Evolutionary conservation across 2,888 invertebrate species (phyloP).

Genomic region (Agonum fuliginosum): DNA sequence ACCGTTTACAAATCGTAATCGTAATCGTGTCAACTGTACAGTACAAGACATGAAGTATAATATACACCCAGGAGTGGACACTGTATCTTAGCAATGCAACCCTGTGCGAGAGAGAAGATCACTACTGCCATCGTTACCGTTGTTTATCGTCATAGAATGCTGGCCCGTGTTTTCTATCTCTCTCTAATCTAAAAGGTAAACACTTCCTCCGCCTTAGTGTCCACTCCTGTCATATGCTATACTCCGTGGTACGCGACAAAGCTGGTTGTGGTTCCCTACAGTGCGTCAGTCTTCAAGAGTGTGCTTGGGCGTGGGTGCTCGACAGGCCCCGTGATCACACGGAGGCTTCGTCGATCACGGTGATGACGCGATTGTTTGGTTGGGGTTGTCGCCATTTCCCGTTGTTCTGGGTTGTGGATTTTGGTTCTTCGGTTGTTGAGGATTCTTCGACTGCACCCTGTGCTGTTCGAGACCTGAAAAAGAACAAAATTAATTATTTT

Average conservation of each 20-base stretch:
- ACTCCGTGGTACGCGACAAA: too few species aligned
- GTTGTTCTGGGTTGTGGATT: constrained; percentile 24
- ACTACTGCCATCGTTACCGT: too few species aligned
- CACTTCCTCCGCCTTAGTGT: too few species aligned
- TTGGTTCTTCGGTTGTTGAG: constrained; percentile 31
- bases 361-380: constrained; percentile 77
- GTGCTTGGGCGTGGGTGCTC: background rate
- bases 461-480: constrained; percentile 42
- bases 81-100: too few species aligned
- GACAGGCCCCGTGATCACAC: constrained; percentile 69
- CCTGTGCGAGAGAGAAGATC: too few species aligned
- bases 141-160: too few species aligned
- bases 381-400: constrained; percentile 55
- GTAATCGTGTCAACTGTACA: constrained; percentile 15
- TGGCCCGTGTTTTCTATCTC: too few species aligned
- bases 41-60: constrained; percentile 9
- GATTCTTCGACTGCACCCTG: constrained; percentile 47
- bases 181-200: too few species aligned
- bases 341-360: constrained; percentile 86
- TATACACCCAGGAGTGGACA: too few species aligned
- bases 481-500: background rate
- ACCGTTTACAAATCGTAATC: constrained; percentile 8
- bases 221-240: too few species aligned
- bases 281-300: constrained; percentile 34
- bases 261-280: constrained; percentile 21